A percentile compares a stretch with the other conserved stretches of the same genome.
phyloP scores from a whole-genome alignment of 1,140 invertebrate genomes.

The Proales similis region DNA sequence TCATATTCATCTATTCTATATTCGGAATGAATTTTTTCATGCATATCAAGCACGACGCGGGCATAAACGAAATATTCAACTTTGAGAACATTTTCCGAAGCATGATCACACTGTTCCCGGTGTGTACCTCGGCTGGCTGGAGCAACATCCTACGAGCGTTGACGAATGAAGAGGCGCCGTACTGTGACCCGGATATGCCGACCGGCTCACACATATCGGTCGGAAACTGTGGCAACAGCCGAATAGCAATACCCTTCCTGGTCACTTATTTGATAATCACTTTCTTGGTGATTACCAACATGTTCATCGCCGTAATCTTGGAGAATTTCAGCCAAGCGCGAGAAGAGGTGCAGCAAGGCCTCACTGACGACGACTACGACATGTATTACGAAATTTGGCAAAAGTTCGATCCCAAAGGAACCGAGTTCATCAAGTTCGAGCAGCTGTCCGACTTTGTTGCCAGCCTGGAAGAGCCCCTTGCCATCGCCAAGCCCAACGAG shows the following conservation, averaged over 20 bases:
- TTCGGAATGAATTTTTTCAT: slow-evolving; percentile 99
- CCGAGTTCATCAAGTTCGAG: slow-evolving; percentile 87
- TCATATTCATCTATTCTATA: slow-evolving; percentile 98
- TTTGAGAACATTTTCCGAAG: slow-evolving; percentile 97
- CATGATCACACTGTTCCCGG: slow-evolving; percentile 94
- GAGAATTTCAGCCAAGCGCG: slow-evolving; percentile 97
- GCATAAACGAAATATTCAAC: slow-evolving; percentile 91
- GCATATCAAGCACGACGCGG: slow-evolving; percentile 85
- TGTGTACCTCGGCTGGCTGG: slow-evolving; percentile 97
- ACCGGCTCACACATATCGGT: slow-evolving; percentile 71
- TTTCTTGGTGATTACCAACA: slow-evolving; percentile 96
- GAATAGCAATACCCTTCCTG: slow-evolving; percentile 84
- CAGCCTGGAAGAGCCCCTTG: slow-evolving; percentile 80
- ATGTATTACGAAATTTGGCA: slow-evolving; percentile 99
- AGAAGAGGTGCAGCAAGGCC: slow-evolving; percentile 85
- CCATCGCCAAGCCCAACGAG: slow-evolving; percentile 95
- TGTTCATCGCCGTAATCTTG: slow-evolving; percentile 98
- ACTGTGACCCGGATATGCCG: slow-evolving; percentile 62
- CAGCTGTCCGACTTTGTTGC: slow-evolving; percentile 88
- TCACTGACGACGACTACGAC: slow-evolving; percentile 96
- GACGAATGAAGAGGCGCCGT: slow-evolving; percentile 70
- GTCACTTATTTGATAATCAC: slow-evolving; percentile 92
- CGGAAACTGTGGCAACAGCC: slow-evolving; percentile 84
- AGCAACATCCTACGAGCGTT: slow-evolving; percentile 87
- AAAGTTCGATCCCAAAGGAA: slow-evolving; percentile 91